phyloP scores from a whole-genome alignment of 1,140 invertebrate species.

The Eulimnadia texana region DNA sequence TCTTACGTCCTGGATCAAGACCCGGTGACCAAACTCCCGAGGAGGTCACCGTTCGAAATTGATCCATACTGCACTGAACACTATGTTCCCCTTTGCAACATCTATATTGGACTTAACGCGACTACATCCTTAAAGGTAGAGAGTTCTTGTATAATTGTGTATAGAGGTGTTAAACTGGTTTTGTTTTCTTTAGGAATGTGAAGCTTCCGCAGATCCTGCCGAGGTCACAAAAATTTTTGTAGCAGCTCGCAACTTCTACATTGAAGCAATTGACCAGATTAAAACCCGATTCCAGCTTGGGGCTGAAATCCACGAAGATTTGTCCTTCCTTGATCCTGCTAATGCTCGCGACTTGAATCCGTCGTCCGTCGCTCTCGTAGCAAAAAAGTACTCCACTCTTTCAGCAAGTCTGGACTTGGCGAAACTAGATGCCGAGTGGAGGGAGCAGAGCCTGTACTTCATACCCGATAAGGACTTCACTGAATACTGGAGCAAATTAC shows the following conservation, averaged over 20 bases:
- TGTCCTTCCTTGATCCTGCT: neutral
- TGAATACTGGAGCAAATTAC: neutral
- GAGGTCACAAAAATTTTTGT: neutral
- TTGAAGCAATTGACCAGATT: neutral
- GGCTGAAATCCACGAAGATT: neutral
- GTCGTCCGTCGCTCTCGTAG: neutral
- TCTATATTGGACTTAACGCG: conserved; percentile 4
- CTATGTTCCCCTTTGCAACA: neutral
- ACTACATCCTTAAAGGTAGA: neutral
- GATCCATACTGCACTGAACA: neutral
- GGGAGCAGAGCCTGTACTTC: neutral
- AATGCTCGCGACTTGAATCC: neutral
- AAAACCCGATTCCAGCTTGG: neutral
- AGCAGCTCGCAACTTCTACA: conserved; percentile 4
- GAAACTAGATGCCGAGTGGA: conserved; percentile 7
- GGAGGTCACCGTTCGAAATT: neutral
- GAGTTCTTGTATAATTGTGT: neutral
- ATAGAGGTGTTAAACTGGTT: neutral
- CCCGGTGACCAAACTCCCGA: neutral
- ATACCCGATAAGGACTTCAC: neutral
- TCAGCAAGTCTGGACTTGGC: neutral
- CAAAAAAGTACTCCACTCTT: neutral
- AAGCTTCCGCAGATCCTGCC: neutral
- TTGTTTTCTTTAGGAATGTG: neutral
- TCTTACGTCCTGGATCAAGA: conserved; percentile 18